These are phyloP conservation scores for Paradoxurus hermaphroditus DNA, from an alignment of 2,113 vertebrate genomes.

Conservation along the genomic window DNA sequence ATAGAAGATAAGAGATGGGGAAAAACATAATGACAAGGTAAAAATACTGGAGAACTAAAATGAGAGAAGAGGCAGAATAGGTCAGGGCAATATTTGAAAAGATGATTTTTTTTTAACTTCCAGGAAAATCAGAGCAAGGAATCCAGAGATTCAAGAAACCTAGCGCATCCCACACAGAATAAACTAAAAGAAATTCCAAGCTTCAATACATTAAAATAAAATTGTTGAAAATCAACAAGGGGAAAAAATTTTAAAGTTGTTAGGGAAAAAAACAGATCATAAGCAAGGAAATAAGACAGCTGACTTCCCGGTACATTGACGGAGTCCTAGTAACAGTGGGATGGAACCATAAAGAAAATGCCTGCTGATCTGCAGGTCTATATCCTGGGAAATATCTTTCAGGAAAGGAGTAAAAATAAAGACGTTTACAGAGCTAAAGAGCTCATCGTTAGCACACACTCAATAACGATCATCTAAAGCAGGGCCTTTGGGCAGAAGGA, in stretches of 20 bases:
- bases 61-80: background rate
- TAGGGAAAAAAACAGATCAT: background rate
- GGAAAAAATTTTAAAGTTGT: background rate
- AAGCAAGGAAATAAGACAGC: background rate
- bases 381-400: background rate
- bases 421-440: background rate
- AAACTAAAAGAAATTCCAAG: background rate
- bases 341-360: background rate
- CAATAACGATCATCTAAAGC: background rate
- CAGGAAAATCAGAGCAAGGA: background rate
- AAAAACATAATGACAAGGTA: background rate
- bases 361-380: background rate
- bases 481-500: background rate
- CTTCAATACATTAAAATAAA: background rate
- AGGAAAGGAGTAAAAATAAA: background rate
- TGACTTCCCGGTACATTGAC: background rate
- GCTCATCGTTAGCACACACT: background rate
- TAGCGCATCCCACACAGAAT: background rate
- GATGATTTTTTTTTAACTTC: background rate
- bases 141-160: background rate
- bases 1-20: background rate
- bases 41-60: background rate
- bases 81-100: background rate
- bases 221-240: background rate
- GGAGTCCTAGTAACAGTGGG: background rate